phyloP scores from a whole-genome alignment of 2,113 vertebrate genomes.

The Eclectus roratus region DNA sequence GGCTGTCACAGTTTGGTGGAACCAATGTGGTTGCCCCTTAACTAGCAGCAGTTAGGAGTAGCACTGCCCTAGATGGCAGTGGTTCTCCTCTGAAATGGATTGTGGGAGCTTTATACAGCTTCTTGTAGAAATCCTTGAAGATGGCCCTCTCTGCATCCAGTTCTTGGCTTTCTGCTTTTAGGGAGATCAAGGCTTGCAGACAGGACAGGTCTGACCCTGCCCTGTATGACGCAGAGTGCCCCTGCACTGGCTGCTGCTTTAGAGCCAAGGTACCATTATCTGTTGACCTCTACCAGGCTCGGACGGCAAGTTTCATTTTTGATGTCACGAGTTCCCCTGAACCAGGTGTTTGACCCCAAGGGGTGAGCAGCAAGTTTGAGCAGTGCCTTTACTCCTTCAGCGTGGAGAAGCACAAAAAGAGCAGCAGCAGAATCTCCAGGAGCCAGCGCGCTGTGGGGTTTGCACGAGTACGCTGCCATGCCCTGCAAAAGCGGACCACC shows the following conservation, averaged over 20 bases:
- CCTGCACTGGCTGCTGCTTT: neutral
- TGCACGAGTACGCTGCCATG: fast-evolving
- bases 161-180: neutral
- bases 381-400: neutral
- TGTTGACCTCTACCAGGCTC: neutral
- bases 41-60: neutral
- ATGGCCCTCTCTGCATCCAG: fast-evolving
- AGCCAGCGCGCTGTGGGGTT: fast-evolving
- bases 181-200: neutral
- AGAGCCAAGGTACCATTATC: neutral
- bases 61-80: neutral
- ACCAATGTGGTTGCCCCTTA: neutral
- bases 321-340: neutral
- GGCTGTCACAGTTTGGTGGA: neutral
- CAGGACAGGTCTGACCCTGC: neutral
- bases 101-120: neutral
- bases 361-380: neutral
- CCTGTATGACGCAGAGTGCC: neutral
- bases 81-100: neutral
- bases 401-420: neutral
- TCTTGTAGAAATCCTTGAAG: neutral
- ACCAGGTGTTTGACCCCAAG: neutral
- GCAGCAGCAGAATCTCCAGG: neutral
- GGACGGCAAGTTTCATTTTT: neutral
- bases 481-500: neutral